These are phyloP conservation scores for Pachypsylla venusta DNA, from an alignment of 1,140 invertebrate genomes.

Conservation along the genomic window DNA sequence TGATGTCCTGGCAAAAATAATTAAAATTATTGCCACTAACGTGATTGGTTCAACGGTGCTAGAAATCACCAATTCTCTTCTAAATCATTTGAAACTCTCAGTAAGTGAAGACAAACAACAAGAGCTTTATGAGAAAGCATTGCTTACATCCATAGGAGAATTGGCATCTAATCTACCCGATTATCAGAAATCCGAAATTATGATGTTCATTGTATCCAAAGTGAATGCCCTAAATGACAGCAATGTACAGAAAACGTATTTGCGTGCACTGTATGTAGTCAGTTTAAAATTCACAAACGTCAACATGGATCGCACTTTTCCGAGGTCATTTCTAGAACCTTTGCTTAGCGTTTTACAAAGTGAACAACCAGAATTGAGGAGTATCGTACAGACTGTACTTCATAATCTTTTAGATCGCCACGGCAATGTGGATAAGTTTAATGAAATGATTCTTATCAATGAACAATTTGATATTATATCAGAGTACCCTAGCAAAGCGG, in stretches of 20 bases:
- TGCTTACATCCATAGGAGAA: slow-evolving; percentile 94
- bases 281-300: slow-evolving; percentile 91
- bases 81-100: slow-evolving; percentile 1
- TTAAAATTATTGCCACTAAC: slow-evolving; percentile 89
- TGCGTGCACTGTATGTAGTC: slow-evolving; percentile 38
- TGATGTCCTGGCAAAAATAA: slow-evolving; percentile 87
- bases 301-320: slow-evolving; percentile 86
- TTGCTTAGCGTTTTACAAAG: slow-evolving; percentile 73
- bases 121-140: slow-evolving; percentile 76
- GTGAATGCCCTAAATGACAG: background rate
- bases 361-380: slow-evolving; percentile 65
- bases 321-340: slow-evolving; percentile 80
- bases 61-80: background rate
- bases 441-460: background rate
- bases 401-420: slow-evolving; percentile 90
- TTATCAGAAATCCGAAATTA: slow-evolving; percentile 99
- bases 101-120: slow-evolving; percentile 40
- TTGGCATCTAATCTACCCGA: slow-evolving; percentile 97
- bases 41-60: slow-evolving; percentile 42
- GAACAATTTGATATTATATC: slow-evolving; percentile 48
- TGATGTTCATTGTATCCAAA: slow-evolving; percentile 98
- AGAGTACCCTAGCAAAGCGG: slow-evolving; percentile 76
- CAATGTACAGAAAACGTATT: background rate
- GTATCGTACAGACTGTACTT: slow-evolving; percentile 85
- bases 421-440: slow-evolving; percentile 53